Evolutionary conservation across 2,797 vertebrate species (phyloP).

Genomic region (Enteromius radiatus): DNA sequence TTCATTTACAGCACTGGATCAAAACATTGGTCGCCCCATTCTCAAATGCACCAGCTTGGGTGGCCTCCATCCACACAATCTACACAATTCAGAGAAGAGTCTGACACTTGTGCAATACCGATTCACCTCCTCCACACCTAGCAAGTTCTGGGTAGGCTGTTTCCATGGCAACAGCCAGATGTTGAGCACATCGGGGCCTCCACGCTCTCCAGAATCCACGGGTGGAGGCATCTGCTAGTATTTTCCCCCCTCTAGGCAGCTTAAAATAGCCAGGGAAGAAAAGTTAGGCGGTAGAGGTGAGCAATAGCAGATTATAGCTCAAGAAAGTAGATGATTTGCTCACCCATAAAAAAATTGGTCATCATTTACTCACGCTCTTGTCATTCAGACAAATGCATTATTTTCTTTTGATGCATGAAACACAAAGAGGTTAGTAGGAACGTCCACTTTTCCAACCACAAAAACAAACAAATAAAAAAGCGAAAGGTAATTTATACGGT

Average conservation of each 20-base stretch:
- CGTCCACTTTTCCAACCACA: not conserved
- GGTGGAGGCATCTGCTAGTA: constrained; percentile 69
- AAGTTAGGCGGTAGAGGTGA: constrained; percentile 56
- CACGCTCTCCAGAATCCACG: constrained; percentile 58
- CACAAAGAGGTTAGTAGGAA: not conserved
- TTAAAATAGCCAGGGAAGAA: constrained; percentile 70
- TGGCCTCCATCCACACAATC: not conserved
- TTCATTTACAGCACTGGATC: constrained; percentile 11
- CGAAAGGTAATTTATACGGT: not conserved
- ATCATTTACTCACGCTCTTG: not conserved
- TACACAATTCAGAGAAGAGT: constrained; percentile 1
- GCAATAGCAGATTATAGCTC: constrained; percentile 18
- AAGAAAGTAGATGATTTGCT: not conserved
- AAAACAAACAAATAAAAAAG: too few relatives aligned
- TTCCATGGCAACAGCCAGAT: constrained; percentile 77
- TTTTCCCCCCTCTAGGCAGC: constrained; percentile 68
- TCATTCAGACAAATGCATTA: not conserved
- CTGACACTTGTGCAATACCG: constrained; percentile 2
- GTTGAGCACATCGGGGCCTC: constrained; percentile 67
- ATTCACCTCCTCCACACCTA: constrained; percentile 46
- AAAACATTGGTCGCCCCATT: not conserved
- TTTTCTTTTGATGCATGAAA: not conserved
- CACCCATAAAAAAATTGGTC: not conserved
- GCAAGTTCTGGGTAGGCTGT: constrained; percentile 57
- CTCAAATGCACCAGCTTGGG: not conserved